These are phyloP conservation scores for Hydrocynus forskahlii DNA, from an alignment of 2,797 vertebrate genomes.

Conservation along the genomic window DNA sequence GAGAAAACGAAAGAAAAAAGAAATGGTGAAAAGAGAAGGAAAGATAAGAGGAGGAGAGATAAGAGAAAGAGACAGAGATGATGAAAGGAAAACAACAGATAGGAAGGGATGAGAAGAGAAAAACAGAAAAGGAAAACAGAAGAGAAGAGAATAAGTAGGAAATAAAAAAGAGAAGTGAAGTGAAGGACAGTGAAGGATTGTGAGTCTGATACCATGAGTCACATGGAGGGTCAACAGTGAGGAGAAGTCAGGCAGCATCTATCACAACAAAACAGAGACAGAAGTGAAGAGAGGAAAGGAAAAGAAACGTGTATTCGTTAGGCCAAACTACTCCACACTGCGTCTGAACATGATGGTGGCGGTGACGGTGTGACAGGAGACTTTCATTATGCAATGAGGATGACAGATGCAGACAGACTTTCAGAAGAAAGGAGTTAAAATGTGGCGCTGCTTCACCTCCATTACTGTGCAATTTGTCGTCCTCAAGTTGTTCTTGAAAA, in stretches of 20 bases:
- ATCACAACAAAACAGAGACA: slow-evolving; percentile 57
- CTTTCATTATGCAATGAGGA: slow-evolving; percentile 46
- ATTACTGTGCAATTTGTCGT: slow-evolving; percentile 82
- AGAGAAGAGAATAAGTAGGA: slow-evolving; percentile 22
- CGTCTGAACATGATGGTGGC: slow-evolving; percentile 42
- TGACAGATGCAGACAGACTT: slow-evolving; percentile 38
- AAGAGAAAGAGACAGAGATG: neutral
- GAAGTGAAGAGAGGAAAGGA: slow-evolving; percentile 38
- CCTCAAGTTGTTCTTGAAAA: slow-evolving; percentile 83
- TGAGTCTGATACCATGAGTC: slow-evolving; percentile 55
- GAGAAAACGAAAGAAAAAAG: neutral
- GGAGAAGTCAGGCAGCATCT: slow-evolving; percentile 60
- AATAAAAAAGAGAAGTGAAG: neutral
- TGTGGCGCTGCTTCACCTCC: slow-evolving; percentile 77
- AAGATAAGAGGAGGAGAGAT: neutral
- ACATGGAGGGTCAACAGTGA: slow-evolving; percentile 59
- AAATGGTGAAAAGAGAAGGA: neutral
- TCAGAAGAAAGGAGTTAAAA: slow-evolving; percentile 29
- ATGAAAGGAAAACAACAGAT: neutral
- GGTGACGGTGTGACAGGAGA: slow-evolving; percentile 47
- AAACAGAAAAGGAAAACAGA: neutral
- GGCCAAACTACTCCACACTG: slow-evolving; percentile 50
- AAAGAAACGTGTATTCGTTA: slow-evolving; percentile 44
- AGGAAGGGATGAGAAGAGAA: neutral
- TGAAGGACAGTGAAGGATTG: slow-evolving; percentile 8